Conservation (phyloP, 1,140 invertebrate species). For the Neodiprion lecontei region DNA sequence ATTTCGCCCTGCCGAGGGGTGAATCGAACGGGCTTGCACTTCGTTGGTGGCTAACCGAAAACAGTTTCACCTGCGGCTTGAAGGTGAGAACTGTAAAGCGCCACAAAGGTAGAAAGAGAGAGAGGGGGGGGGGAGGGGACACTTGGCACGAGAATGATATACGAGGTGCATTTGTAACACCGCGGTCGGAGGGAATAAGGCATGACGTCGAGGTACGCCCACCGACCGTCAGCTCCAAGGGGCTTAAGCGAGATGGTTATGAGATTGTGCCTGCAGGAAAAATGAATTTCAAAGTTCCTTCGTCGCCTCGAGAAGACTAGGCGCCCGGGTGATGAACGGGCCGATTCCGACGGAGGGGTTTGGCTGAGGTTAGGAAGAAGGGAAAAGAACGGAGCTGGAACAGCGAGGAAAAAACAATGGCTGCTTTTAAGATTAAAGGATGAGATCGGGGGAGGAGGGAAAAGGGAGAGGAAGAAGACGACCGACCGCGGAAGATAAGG, state of each 20-base stretch:
- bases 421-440: neutral
- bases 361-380: too few relatives aligned
- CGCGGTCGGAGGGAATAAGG: conserved; percentile 6
- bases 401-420: too few relatives aligned
- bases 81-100: too few relatives aligned
- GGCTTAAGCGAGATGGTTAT: neutral
- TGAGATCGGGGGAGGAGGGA: neutral
- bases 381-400: neutral
- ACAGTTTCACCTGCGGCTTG: too few relatives aligned
- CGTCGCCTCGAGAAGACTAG: neutral
- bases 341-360: neutral
- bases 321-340: neutral
- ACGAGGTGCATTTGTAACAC: conserved; percentile 32
- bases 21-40: neutral
- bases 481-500: too few relatives aligned
- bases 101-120: neutral
- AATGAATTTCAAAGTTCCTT: neutral
- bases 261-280: neutral
- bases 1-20: conserved; percentile 53
- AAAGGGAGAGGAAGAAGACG: too few relatives aligned
- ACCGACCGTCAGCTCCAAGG: conserved; percentile 18
- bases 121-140: neutral
- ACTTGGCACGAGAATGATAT: conserved; percentile 20
- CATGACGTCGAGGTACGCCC: conserved; percentile 7
- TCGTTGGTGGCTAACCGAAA: neutral